phyloP scores from a whole-genome alignment of 2,797 vertebrate genomes.

The Leptodactylus fallax region DNA sequence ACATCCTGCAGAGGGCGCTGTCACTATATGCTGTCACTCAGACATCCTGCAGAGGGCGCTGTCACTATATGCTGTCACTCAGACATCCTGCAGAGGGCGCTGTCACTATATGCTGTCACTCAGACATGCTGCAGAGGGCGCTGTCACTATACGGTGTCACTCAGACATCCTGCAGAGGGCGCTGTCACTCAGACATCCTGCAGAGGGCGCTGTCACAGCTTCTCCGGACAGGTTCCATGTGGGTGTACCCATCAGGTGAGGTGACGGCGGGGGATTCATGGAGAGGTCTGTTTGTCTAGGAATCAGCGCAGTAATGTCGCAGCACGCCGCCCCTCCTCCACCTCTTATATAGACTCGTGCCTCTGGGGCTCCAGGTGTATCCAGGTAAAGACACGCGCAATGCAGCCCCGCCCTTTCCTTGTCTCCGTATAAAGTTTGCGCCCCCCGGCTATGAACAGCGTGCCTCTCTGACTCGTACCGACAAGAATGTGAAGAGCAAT shows the following conservation, averaged over 20 bases:
- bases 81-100: too few species aligned
- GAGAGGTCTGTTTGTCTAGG: neutral
- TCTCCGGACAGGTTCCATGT: too few species aligned
- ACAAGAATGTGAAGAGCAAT: slow-evolving; percentile 38
- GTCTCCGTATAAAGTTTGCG: slow-evolving; percentile 12
- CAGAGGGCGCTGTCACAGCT: neutral
- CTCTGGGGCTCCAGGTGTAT: slow-evolving; percentile 45
- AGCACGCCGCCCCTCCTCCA: neutral
- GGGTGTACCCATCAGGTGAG: too few species aligned
- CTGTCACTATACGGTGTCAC: neutral
- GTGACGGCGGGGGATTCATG: neutral
- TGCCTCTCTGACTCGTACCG: slow-evolving; percentile 46
- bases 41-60: too few species aligned
- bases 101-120: too few species aligned
- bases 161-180: neutral
- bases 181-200: neutral
- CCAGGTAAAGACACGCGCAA: slow-evolving; percentile 49
- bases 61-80: too few species aligned
- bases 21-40: too few species aligned
- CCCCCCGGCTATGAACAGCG: slow-evolving; percentile 51
- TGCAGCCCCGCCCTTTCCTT: neutral
- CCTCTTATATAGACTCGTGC: neutral
- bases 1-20: neutral
- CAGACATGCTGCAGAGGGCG: neutral
- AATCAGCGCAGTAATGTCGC: neutral